Evolutionary conservation across 2,888 invertebrate genomes (phyloP).

Genomic region (Aphidius colemani): DNA sequence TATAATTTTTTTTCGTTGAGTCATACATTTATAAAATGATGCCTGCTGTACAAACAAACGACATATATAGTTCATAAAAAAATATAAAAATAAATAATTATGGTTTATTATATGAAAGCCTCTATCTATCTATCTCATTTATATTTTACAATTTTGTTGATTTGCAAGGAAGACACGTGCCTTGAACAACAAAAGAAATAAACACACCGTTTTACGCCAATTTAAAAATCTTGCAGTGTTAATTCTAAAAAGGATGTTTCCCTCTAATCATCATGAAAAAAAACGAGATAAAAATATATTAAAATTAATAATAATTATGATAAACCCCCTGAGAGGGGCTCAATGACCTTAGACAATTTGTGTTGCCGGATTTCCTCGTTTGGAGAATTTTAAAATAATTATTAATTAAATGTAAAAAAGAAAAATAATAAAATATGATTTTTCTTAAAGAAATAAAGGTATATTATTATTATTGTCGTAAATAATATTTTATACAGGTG

Average conservation of each 20-base stretch:
- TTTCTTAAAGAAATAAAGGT: too few relatives aligned
- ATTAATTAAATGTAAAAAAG: neutral
- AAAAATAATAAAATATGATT: neutral
- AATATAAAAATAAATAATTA: too few relatives aligned
- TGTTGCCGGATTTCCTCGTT: constrained; percentile 13
- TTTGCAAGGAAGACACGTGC: constrained; percentile 26
- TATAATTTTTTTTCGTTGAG: neutral
- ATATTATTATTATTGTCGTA: too few relatives aligned
- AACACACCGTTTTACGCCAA: constrained; percentile 42
- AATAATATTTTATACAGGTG: too few relatives aligned
- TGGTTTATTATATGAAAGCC: neutral
- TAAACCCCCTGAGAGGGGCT: neutral
- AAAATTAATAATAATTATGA: neutral
- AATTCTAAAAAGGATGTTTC: constrained; percentile 45
- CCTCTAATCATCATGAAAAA: constrained; percentile 5
- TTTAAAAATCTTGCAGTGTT: constrained; percentile 35
- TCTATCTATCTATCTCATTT: neutral
- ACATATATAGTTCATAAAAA: neutral
- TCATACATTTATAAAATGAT: neutral
- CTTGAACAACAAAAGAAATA: constrained; percentile 2
- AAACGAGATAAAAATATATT: constrained; percentile 5
- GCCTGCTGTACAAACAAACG: neutral
- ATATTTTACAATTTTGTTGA: constrained; percentile 1
- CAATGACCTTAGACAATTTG: neutral
- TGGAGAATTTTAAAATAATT: constrained; percentile 8